Evolutionary conservation across 2,113 vertebrate genomes (phyloP).

Genomic region (Arvicanthis niloticus): DNA sequence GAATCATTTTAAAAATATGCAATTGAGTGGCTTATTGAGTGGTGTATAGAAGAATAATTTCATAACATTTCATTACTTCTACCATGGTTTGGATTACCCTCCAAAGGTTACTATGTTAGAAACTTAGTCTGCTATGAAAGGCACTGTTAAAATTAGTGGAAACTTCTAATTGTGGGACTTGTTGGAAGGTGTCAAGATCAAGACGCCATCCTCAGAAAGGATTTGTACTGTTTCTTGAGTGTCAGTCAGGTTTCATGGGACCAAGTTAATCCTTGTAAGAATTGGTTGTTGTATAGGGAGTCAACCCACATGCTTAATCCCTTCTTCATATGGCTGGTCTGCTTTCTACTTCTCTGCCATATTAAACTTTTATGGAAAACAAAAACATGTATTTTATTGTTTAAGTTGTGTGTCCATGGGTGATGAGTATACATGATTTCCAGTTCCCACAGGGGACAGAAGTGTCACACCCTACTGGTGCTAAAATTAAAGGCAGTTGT

Average conservation of each 20-base stretch:
- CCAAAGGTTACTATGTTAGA: background rate
- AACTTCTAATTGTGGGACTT: no score
- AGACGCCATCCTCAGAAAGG: no score
- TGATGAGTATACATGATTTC: background rate
- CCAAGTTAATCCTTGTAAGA: background rate
- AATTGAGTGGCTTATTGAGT: background rate
- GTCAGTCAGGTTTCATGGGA: background rate
- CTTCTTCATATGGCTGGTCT: background rate
- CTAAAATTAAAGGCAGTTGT: background rate
- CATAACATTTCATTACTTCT: background rate
- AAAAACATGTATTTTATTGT: background rate
- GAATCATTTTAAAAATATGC: background rate
- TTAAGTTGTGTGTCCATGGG: background rate
- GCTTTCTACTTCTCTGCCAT: background rate
- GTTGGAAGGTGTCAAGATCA: background rate
- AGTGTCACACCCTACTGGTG: background rate
- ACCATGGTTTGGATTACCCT: background rate
- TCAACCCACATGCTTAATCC: no score
- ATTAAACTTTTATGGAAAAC: background rate
- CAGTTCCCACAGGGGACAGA: background rate
- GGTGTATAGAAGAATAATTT: background rate
- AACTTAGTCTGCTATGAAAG: background rate
- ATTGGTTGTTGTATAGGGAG: background rate
- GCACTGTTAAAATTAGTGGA: background rate
- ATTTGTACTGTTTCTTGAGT: background rate